Evolutionary conservation across 2,113 vertebrate genomes (phyloP).

Genomic region (Dendrocopos noguchii): DNA sequence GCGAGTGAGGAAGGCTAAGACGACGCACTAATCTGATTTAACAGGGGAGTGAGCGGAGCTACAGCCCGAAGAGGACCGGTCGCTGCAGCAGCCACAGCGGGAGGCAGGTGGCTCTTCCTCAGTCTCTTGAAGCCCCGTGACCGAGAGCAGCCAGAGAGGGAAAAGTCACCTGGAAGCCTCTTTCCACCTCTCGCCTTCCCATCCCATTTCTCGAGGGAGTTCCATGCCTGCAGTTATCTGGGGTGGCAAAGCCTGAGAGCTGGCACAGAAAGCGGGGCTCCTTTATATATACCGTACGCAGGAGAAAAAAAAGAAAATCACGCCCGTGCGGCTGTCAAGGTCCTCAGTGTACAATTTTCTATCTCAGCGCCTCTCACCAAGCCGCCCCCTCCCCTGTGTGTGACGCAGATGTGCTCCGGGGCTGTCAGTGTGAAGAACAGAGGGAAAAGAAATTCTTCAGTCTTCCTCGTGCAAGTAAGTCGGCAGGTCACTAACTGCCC

Average conservation of each 20-base stretch:
- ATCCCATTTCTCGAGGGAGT: conserved; percentile 35
- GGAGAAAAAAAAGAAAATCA: conserved; percentile 3
- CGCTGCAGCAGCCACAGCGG: neutral
- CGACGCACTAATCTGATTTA: neutral
- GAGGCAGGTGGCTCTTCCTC: neutral
- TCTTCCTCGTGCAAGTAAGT: conserved; percentile 64
- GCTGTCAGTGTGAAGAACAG: conserved; percentile 37
- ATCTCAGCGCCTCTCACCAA: conserved; percentile 44
- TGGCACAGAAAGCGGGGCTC: neutral
- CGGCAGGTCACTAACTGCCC: conserved; percentile 14
- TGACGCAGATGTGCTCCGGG: conserved; percentile 76
- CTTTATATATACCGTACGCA: conserved; percentile 54
- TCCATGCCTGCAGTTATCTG: conserved; percentile 24
- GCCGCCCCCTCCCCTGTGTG: conserved; percentile 47
- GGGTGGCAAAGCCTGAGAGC: conserved; percentile 44
- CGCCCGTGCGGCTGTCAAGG: conserved; percentile 68
- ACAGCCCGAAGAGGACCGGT: neutral
- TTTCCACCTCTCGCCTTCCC: conserved; percentile 1
- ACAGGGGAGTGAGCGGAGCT: neutral
- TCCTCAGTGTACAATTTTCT: conserved; percentile 72
- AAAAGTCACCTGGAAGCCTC: conserved; percentile 58
- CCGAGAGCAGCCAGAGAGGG: neutral
- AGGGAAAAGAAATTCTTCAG: conserved; percentile 35
- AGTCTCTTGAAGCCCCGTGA: conserved; percentile 21
- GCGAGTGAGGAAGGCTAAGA: conserved; percentile 1